Base-by-base conservation (phyloP, 2,888 invertebrate genomes). In the Latheticus oryzae region DNA sequence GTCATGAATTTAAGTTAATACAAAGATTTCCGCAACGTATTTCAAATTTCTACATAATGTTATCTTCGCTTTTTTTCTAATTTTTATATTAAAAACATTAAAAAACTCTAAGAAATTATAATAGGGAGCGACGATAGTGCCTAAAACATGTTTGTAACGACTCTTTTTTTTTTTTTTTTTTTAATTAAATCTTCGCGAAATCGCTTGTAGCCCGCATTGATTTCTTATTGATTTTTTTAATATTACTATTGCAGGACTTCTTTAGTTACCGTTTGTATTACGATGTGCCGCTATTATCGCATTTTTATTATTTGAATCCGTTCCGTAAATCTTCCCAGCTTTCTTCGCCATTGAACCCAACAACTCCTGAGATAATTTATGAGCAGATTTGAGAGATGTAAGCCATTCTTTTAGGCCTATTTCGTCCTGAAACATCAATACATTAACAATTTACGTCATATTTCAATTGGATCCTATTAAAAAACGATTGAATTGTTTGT, bases 351-450 rank as follows among this genome's bases (percentile, higher is more conserved):
- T 97, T 42, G 93, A 94, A 48, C 96, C 94, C 58, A 99, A 85
- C 71, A 99, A 86, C 79, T 99, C 97, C 77, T 93, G 89, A 1
- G 97, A 97, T 75, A 93, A 88, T 81, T 96, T 96, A 84, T 97
- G 97, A 21, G 98, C 97, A 15, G 94, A 91, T 64, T 96, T 90
- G 70, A 99, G 83, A 43, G 97, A 97, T 59, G 93, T 85, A 64
- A 96, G 91, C 99, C 99, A 99, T 79, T 99, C 99, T 76, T 96
- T 97, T 68, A 99, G 87, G 60, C 98, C 95, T 76, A 99, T 98
- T 83, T 97, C 97, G 80, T 99, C 95, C 93, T 94, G 72, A 19
- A 79, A n/a, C 66, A 70, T 68, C 40, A 40, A 26, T 23, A 50
- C 24, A 19, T 19, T n/a, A n/a, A n/a, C n/a, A n/a, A 12, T 21